phyloP scores from a whole-genome alignment of 1,140 invertebrate species.

The Frieseomelitta varia region DNA sequence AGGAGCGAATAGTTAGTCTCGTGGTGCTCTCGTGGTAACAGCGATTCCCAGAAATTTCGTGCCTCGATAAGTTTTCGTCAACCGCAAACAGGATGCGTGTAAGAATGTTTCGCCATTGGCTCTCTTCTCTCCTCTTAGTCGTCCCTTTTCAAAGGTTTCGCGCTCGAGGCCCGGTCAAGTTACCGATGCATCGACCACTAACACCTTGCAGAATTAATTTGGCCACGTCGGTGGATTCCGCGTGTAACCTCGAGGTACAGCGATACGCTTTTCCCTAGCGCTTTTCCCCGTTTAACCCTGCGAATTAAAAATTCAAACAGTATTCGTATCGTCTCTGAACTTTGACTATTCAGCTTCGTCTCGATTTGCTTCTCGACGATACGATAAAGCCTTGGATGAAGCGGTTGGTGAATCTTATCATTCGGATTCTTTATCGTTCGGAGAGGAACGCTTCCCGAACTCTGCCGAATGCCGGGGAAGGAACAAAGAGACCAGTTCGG shows the following conservation, averaged over 20 bases:
- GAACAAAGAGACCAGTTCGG: slow-evolving; percentile 52
- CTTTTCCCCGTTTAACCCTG: too few species aligned
- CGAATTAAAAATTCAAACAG: too few species aligned
- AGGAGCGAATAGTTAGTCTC: slow-evolving; percentile 12
- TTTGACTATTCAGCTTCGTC: too few species aligned
- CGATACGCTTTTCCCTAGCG: too few species aligned
- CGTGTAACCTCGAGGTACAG: slow-evolving; percentile 2
- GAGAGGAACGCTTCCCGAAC: too few species aligned
- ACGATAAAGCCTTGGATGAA: slow-evolving; percentile 13
- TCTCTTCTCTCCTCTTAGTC: slow-evolving; percentile 16
- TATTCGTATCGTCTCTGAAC: too few species aligned
- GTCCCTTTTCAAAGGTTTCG: slow-evolving; percentile 56
- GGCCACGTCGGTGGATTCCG: slow-evolving; percentile 30
- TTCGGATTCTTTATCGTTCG: too few species aligned
- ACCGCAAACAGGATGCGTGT: slow-evolving; percentile 81
- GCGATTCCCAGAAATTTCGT: slow-evolving; percentile 79
- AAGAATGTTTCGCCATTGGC: slow-evolving; percentile 75
- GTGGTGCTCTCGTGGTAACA: slow-evolving; percentile 9
- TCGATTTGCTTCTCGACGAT: slow-evolving; percentile 11
- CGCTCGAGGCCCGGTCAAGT: slow-evolving; percentile 74
- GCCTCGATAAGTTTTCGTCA: slow-evolving; percentile 80
- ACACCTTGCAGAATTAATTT: slow-evolving; percentile 76
- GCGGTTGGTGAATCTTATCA: slow-evolving; percentile 36
- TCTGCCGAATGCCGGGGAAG: slow-evolving; percentile 5
- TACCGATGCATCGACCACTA: slow-evolving; percentile 73